Percentiles rank a stretch among this genome's conserved stretches.
These are phyloP conservation scores for Drosophila novamexicana DNA, from an alignment of 1,140 invertebrate genomes.

Conservation along the genomic window DNA sequence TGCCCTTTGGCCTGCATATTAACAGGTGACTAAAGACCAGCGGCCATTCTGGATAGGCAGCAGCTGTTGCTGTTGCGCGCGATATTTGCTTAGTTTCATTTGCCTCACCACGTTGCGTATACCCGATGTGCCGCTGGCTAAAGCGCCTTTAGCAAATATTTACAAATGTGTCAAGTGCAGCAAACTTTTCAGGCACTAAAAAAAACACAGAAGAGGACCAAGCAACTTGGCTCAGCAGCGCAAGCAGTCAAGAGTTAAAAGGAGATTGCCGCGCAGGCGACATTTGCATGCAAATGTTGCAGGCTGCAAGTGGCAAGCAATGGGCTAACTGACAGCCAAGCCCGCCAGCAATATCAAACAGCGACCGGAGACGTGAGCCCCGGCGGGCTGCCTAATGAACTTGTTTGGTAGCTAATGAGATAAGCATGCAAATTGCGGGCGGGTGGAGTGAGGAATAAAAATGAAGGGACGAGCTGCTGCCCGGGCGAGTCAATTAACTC, in stretches of 20 bases:
- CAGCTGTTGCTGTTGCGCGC: conserved; percentile 36
- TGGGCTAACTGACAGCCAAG: conserved; percentile 14
- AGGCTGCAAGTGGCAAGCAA: conserved; percentile 36
- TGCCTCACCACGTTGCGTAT: conserved; percentile 27
- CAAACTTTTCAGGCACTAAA: conserved; percentile 19
- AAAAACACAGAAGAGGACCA: neutral
- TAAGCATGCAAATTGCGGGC: conserved; percentile 66
- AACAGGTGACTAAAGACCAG: conserved; percentile 56
- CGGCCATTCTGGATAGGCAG: conserved; percentile 20
- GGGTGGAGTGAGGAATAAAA: conserved; percentile 18
- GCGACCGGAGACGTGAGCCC: conserved; percentile 46
- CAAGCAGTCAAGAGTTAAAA: conserved; percentile 62
- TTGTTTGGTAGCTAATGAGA: conserved; percentile 79
- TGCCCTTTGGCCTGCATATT: conserved; percentile 48
- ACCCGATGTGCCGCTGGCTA: conserved; percentile 22
- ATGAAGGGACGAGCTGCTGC: conserved; percentile 30
- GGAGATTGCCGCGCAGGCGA: conserved; percentile 51
- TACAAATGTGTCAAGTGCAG: conserved; percentile 69
- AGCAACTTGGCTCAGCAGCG: conserved; percentile 34
- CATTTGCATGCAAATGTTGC: conserved; percentile 72
- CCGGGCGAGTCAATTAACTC: conserved; percentile 64
- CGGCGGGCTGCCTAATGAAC: conserved; percentile 67
- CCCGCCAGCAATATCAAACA: conserved; percentile 45
- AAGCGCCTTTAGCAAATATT: conserved; percentile 40
- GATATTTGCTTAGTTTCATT: conserved; percentile 54